phyloP scores from a whole-genome alignment of 1,140 invertebrate species.

The Stegodyphus mimosarum region DNA sequence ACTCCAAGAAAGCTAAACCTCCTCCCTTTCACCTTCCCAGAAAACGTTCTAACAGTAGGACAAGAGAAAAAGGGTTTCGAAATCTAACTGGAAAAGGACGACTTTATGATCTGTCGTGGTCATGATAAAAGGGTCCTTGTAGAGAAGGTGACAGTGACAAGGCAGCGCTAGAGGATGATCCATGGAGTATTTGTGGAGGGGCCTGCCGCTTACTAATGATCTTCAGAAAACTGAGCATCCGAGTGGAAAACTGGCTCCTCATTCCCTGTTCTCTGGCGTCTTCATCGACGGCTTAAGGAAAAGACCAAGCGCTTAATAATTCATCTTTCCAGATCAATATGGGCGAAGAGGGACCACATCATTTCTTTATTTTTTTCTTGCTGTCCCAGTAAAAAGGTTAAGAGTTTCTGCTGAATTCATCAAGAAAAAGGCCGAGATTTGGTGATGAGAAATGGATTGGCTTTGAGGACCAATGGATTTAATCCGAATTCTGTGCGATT shows the following conservation, averaged over 20 bases:
- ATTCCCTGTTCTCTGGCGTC: background rate
- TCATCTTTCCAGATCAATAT: too few species aligned
- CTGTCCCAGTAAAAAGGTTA: too few species aligned
- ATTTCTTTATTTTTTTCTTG: too few species aligned
- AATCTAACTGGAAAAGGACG: constrained; percentile 6
- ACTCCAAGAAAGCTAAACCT: too few species aligned
- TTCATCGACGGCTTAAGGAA: background rate
- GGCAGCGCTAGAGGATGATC: constrained; percentile 11
- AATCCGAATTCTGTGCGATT: too few species aligned
- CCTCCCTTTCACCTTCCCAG: too few species aligned
- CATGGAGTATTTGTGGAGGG: constrained; percentile 43
- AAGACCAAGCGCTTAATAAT: too few species aligned
- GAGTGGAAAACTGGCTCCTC: constrained; percentile 41
- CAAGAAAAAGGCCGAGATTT: too few species aligned
- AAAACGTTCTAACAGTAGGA: constrained; percentile 20
- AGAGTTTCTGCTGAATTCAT: too few species aligned
- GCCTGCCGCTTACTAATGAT: constrained; percentile 49
- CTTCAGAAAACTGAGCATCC: constrained; percentile 16
- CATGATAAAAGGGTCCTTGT: constrained; percentile 9
- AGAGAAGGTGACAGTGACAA: constrained; percentile 35
- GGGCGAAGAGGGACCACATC: too few species aligned
- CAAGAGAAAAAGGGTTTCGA: constrained; percentile 15
- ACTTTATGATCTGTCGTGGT: background rate
- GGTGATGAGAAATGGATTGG: too few species aligned
- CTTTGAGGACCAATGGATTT: too few species aligned